Percentiles rank a stretch among this genome's conserved stretches.
Evolutionary conservation across 2,113 vertebrate species (phyloP).

Genomic region (Corythaixoides concolor): DNA sequence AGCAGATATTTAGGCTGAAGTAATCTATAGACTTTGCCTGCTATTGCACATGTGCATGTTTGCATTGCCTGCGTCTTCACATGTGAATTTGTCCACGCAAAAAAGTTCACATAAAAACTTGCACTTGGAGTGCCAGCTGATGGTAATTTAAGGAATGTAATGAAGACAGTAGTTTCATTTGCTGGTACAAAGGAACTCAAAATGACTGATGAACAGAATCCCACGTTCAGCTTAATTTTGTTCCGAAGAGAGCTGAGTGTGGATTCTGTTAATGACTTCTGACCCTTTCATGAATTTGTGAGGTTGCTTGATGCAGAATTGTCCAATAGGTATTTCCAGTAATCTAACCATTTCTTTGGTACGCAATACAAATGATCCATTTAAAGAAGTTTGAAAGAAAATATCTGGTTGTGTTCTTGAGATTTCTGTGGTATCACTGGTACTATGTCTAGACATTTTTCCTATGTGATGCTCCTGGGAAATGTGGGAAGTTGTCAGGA

Average conservation of each 20-base stretch:
- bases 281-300: not conserved
- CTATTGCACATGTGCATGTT: not conserved
- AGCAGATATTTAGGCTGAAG: not conserved
- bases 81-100: not conserved
- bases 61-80: not conserved
- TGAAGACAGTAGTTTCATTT: not conserved
- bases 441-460: constrained; percentile 26
- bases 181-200: not conserved
- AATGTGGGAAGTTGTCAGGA: not conserved
- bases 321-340: not conserved
- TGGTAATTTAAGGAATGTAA: not conserved
- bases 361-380: not conserved
- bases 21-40: not conserved
- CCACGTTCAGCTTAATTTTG: not conserved
- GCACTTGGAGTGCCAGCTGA: not conserved
- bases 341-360: not conserved
- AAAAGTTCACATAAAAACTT: not conserved
- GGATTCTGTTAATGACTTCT: not conserved
- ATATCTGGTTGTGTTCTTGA: not conserved
- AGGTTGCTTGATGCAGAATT: not conserved
- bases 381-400: not conserved
- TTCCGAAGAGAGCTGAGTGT: not conserved
- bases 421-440: not conserved
- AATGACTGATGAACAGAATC: not conserved
- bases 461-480: constrained; percentile 11